Base-by-base conservation (phyloP, 2,888 invertebrate species). In the Icerya purchasi region DNA sequence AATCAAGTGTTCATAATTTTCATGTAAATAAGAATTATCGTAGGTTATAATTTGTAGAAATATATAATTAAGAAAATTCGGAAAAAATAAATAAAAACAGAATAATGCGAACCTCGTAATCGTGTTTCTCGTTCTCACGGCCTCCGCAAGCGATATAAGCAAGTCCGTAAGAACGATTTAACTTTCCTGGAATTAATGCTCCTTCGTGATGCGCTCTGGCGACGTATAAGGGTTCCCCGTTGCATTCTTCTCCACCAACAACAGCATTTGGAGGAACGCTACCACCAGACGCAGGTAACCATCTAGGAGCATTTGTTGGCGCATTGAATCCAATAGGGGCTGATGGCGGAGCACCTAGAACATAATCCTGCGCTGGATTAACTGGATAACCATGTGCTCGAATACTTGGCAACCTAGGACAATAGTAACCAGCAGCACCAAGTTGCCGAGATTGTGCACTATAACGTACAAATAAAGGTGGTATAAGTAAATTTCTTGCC, bases 111-210 rank as follows among this genome's bases (percentile, higher is more conserved):
- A 82, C 82, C 74, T 88, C 83, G 70, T 86, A 86, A 51, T 81
- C 76, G 49, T 71, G 67, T 67, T 82, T 81, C 19, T 76, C 76
- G 67, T 85, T 81, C 66, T 84, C 82, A 18, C 71, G 75, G 18
- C 86, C 85, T 21, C 86, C 87, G 83, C 85, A 90, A 21, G 89
- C 72, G 18, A 88, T 71, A 67, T 82, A 87, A 63, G 79, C 80
- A 0, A 77, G 74, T 10, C 81, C 80, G 67, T 84, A 81, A 18
- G 83, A 79, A 3, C 83, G 79, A 54, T 83, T 75, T 64, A 83
- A 76, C 71, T 87, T 86, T 22, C 89, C 89, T 56, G 88, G 87
- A 63, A 87, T 78, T 51, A 86, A 70, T n/a, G 80, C 84, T 5
- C 82, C 82, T 64, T 79, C 80, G 68, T 84, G 83, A 21, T 72